These are phyloP conservation scores for Alouatta caraya DNA, from an alignment of 2,797 vertebrate species.

Conservation along the genomic window DNA sequence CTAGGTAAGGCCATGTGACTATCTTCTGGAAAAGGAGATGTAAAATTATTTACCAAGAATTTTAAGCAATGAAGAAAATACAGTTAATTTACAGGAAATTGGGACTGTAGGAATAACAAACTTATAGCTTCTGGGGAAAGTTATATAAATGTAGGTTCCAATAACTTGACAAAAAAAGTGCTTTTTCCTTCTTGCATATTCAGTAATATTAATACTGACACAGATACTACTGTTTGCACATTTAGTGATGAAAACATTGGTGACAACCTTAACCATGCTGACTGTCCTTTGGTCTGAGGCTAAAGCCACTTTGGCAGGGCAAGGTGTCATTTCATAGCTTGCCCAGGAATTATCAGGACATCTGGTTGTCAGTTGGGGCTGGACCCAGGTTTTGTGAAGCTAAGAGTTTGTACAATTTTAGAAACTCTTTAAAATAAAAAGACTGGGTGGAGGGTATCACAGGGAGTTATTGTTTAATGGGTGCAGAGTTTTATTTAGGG, in stretches of 20 bases:
- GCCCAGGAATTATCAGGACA: not conserved
- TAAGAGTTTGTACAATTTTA: not conserved
- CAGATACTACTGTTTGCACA: not conserved
- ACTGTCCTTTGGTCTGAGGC: not conserved
- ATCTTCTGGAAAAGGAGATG: not conserved
- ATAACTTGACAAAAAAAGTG: not conserved
- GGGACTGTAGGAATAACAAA: not conserved
- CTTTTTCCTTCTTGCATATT: not conserved
- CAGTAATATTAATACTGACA: not conserved
- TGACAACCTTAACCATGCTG: not conserved
- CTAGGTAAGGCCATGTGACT: not conserved
- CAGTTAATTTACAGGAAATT: not conserved
- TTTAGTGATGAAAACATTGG: not conserved
- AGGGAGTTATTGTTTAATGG: not conserved
- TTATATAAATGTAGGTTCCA: not conserved
- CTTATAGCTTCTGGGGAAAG: not conserved
- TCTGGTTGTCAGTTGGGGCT: not conserved
- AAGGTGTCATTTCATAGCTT: not conserved
- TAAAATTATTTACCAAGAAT: not conserved
- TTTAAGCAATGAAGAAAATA: conserved; percentile 20
- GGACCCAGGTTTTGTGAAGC: not conserved
- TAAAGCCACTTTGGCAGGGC: not conserved
- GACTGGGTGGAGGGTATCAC: not conserved
- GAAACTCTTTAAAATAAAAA: conserved; percentile 3
- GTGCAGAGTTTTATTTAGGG: not conserved